Base-by-base conservation (phyloP, 2,888 invertebrate species). In the Leuctra nigra region DNA sequence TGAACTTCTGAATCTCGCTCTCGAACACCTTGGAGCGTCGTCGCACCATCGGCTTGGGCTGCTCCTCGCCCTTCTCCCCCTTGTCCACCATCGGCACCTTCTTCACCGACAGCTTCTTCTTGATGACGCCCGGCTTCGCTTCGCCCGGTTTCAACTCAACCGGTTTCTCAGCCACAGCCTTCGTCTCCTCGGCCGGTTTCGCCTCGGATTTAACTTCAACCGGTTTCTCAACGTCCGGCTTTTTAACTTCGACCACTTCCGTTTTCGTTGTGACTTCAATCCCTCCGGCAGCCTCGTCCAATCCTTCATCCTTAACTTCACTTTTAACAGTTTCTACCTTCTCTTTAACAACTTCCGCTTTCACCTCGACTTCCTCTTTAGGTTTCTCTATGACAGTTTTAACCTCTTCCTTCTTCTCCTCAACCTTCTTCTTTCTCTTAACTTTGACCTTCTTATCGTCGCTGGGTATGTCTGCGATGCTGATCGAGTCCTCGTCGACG, bases 11-110 rank as follows among this genome's bases (percentile, higher is more conserved):
- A 0, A 50, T 50, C 50, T 50, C 83, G 0, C 81, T 81, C 67
- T 84, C 84, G 61, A 84, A 81, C 59, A 85, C 83, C 65, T 82
- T 79, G 1, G 84, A 85, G 60, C 80, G 77, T 61, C 84, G 72
- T 58, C 84, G 74, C 63, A 83, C 84, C 2, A 77, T 71, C 1
- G 77, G 76, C 64, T 75, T 72, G 2, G 66, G 58, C 1, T 73
- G 70, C 3, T 14, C 35, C 13, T 33, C 35, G 3, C 14, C 35
- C 23, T 57, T 54, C 29, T 36, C 48, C 18, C 54, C 54, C 11
- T 14, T 38, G 25, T 48, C 29, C 24, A 57, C 50, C 48, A 36
- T 39, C 33, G 55, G 53, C 50, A 60, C 60, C 35, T 57, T 63
- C 24, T 25, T 52, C 46, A 61, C 38, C 4, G 46, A 29, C 18